Evolutionary conservation across 1,140 invertebrate genomes (phyloP), one percentile per base, ranked within the genome.

Genomic region (Contarinia nasturtii): DNA sequence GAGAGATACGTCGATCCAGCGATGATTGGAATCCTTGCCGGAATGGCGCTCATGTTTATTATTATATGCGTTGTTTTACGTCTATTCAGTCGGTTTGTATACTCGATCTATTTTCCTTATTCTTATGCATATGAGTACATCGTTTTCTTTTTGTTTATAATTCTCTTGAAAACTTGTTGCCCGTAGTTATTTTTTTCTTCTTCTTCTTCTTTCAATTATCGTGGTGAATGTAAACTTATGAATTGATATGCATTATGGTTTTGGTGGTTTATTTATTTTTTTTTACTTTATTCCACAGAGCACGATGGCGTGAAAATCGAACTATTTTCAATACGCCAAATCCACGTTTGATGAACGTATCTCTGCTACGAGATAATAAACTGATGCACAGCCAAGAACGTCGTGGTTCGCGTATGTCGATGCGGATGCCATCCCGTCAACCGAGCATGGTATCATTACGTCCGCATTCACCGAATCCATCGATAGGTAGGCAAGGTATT

Each of bases 311-410:
- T 51, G 87, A 91, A 57, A 91, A 89, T 63, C 72, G 88, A 2
- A 88, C 86, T 17, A 91, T 92, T 56, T 91, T 92, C 70, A 92
- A 92, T 60, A 91, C 87, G 22, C 87, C 88, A n/a, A 91, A 91
- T 60, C 86, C 88, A 18, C 73, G 84, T 34, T 67, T 87, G 57
- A 87, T 87, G 83, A 87, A 87, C 59, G 84, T 86, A 11, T 89
- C 85, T 2, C 62, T 89, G 49, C 64, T 89, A 51, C 70, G 80
- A 53, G 83, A 87, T 54, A 86, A 77, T 57, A 87, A 87, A 61
- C 66, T 85, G 38, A 65, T 83, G 48, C 82, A 85, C 55, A 73
- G 79, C 10, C 76, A 77, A 59, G 80, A 82, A 52, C 70, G 82
- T 50, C 74, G 80, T 8, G 80, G 80, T 20, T 84, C 83, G n/a